Conservation (phyloP, 2,888 invertebrate species). For the Troides helena region DNA sequence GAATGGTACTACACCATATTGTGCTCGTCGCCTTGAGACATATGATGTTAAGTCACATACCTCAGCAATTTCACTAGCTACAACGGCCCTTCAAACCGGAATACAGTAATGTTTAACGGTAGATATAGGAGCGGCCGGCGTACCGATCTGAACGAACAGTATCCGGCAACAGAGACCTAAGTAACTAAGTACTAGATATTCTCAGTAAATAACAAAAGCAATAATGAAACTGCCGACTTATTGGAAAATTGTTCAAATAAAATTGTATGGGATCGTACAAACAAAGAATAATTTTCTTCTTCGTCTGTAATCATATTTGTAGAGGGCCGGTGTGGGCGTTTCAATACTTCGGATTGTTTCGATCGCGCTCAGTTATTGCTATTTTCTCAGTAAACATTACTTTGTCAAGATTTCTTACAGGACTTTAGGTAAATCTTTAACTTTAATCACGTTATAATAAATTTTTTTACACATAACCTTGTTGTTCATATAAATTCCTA, state of each 20-base stretch:
- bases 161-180: too few species aligned
- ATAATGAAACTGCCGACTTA: slow-evolving; percentile 19
- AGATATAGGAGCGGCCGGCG: too few species aligned
- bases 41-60: too few species aligned
- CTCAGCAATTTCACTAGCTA: too few species aligned
- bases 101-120: too few species aligned
- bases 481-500: too few species aligned
- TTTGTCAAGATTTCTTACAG: background rate
- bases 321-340: slow-evolving; percentile 22
- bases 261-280: slow-evolving; percentile 24
- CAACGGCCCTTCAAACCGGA: too few species aligned
- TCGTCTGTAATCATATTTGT: slow-evolving; percentile 27
- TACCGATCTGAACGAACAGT: too few species aligned
- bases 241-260: slow-evolving; percentile 27
- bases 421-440: background rate
- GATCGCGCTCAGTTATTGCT: slow-evolving; percentile 3
- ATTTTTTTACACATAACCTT: background rate
- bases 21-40: too few species aligned
- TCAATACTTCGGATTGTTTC: slow-evolving; percentile 19
- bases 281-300: slow-evolving; percentile 25
- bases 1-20: too few species aligned
- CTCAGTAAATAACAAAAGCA: slow-evolving; percentile 24
- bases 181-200: slow-evolving; percentile 16
- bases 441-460: background rate
- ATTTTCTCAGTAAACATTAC: slow-evolving; percentile 4